Base-by-base conservation (phyloP, 2,797 vertebrate genomes). In the Hippocampus kuda region DNA sequence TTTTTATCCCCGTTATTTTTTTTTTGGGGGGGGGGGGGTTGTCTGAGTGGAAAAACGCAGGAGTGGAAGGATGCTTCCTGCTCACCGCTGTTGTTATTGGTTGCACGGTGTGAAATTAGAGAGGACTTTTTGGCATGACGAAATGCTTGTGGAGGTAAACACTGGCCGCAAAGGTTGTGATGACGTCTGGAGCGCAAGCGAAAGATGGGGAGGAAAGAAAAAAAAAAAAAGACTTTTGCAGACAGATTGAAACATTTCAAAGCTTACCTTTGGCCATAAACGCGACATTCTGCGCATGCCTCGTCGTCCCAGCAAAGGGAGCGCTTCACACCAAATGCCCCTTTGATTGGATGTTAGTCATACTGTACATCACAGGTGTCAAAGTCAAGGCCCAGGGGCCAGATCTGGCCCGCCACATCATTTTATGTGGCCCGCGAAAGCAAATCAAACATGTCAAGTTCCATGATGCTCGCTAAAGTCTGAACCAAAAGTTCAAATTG, bases 81-180 rank as follows among this genome's bases (percentile, higher is more conserved):
- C 68, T 64, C 71, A 71, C 71, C 67, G 77, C 70, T 81, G 71
- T 80, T 79, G 81, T 85, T 85, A 78, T n/a, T 77, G 65, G 56
- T 74, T 72, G 61, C 46, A 54, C 60, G 68, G 38, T 71, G 57
- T 53, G 51, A 79, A 81, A 84, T 77, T 74, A 83, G 82, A 76
- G 71, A 77, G 13, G 61, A 71, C 65, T 68, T 70, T 75, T 68
- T 70, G 64, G 71, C 77, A 75, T 67, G 65, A 78, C 69, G 65
- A 67, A 69, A 69, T 78, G 70, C 76, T 80, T 73, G 64, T 70
- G 68, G 70, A 72, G 16, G 72, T 79, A 77, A 82, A 80, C 63
- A 74, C 46, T 22, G 38, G 59, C 64, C n/a, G 41, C 41, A 68
- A 66, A 61, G 18, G 9, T 65, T 56, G 22, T 15, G 24, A 46